Base-by-base conservation (phyloP, 1,140 invertebrate genomes). In the Lanistes nyassanus region DNA sequence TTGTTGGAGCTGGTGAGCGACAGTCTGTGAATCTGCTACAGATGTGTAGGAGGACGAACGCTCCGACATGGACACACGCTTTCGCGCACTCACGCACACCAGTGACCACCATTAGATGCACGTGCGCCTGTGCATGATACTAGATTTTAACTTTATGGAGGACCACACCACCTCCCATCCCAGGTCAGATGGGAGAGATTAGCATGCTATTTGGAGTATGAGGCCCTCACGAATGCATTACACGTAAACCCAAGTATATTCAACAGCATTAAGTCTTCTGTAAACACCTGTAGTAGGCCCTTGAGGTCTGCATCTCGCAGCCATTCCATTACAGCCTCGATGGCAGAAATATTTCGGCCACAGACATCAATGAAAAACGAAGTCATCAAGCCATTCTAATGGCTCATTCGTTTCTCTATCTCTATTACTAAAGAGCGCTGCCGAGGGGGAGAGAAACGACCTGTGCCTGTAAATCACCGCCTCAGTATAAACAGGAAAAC, bases 351-450 rank as follows among this genome's bases (percentile, higher is more conserved):
- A 34, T 64, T n/a, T 51, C 39, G 26, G n/a, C 66, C 65, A 13
- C 13, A 39, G 36, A 42, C 65, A 39, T 67, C 65, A 67, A 67
- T 67, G 65, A 67, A 67, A 67, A 42, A 42, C 34, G 39, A 42
- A 67, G 26, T 67, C 65, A 67, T 67, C 65, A 67, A 36, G 34
- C n/a, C 21, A 37, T 36, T 36, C 65, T 67, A 67, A 67, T 67
- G 65, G 65, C 65, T n/a, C 39, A 67, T 31, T 67, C 42, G 42
- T 42, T 67, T 42, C 39, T 67, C 65, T 67, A 21, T 21, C 36
- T 67, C 36, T 39, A 21, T n/a, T 39, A n/a, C 36, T 42, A 67
- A 42, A 67, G 65, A 67, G 65, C 65, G 29, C 19, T 39, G 34
- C 65, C 37, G 19, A 39, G 42, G 37, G 65, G 37, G 42, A 67